Base-by-base conservation (phyloP, 2,113 vertebrate species). In the Rhinolophus ferrumequinum region DNA sequence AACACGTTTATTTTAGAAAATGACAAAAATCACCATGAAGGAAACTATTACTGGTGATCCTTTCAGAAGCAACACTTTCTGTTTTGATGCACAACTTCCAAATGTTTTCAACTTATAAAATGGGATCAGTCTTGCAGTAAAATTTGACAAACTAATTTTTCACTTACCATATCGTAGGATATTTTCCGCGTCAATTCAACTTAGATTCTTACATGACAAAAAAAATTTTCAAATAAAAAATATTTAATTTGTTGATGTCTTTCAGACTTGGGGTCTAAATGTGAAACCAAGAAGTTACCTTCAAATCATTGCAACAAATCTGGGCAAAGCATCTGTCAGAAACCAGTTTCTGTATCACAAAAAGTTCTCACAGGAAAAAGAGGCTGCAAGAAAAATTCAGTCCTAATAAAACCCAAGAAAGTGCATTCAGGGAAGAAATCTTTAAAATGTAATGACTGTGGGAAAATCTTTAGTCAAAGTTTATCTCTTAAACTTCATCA, bases 261-360 rank as follows among this genome's bases (percentile, higher is more conserved):
- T 97, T 97, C 95, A 97, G 93, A 95, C 72, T 88, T 47, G 73
- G 81, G 60, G 3, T 88, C 94, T 94, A 96, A 96, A 35, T 56
- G 8, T 82, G 85, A 96, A 60, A 90, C 26, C 70, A 97, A 88
- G 93, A 97, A 95, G 52, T 89, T 91, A 75, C 67, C 56, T 73
- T 14, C 85, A 88, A 85, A 47, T 88, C 81, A 58, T 0, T 47
- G 18, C 54, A 85, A 26, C 54, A 96, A 90, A 94, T 70, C 80
- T 69, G 86, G 77, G 62, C 95, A 67, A 64, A 90, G 72, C 50
- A 21, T 56, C 60, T 44, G 8, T 50, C 94, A 73, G 66, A 95
- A 94, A 76, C 52, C 94, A 56, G 54, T 56, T 80, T 87, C 95
- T 93, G n/a, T 44, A 33, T 76, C 60, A 81, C 62, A 19, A 11